A percentile compares a stretch with the other conserved stretches of the same genome.
phyloP scores from a whole-genome alignment of 2,888 invertebrate species.

The Oligia strigilis region DNA sequence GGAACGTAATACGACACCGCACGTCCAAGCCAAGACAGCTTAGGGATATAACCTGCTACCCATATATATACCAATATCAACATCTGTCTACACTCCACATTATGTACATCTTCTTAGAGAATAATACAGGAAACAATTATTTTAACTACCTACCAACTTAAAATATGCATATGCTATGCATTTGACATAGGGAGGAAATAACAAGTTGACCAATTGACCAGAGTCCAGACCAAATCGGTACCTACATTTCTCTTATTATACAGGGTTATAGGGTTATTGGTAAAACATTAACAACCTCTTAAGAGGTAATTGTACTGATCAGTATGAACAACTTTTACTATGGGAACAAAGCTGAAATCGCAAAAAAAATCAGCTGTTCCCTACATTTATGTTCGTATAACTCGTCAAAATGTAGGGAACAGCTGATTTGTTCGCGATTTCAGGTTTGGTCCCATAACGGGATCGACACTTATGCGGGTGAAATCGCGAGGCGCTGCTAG shows the following conservation, averaged over 20 bases:
- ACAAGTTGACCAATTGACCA: constrained; percentile 15
- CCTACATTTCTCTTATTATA: constrained; percentile 32
- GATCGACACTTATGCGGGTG: too few relatives aligned
- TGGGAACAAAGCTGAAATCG: too few relatives aligned
- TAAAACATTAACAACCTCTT: too few relatives aligned
- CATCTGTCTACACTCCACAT: constrained; percentile 28
- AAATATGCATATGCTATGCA: not conserved
- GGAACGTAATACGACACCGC: constrained; percentile 57
- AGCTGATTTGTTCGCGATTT: too few relatives aligned
- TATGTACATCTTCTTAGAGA: constrained; percentile 6
- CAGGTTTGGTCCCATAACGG: too few relatives aligned
- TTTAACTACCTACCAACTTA: not conserved
- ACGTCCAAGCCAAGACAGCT: constrained; percentile 56
- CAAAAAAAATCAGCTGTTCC: too few relatives aligned
- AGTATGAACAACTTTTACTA: too few relatives aligned
- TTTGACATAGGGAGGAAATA: not conserved
- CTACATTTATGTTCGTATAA: too few relatives aligned
- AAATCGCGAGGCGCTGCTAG: too few relatives aligned
- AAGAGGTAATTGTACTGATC: too few relatives aligned
- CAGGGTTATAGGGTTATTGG: not conserved
- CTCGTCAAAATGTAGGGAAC: too few relatives aligned
- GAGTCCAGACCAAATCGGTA: constrained; percentile 10
- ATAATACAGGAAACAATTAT: constrained; percentile 2
- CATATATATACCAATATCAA: constrained; percentile 35
- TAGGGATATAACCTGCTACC: constrained; percentile 38